A percentile compares a stretch with the other conserved stretches of the same genome.
phyloP scores from a whole-genome alignment of 2,113 vertebrate genomes.

The Petroica traversi region DNA sequence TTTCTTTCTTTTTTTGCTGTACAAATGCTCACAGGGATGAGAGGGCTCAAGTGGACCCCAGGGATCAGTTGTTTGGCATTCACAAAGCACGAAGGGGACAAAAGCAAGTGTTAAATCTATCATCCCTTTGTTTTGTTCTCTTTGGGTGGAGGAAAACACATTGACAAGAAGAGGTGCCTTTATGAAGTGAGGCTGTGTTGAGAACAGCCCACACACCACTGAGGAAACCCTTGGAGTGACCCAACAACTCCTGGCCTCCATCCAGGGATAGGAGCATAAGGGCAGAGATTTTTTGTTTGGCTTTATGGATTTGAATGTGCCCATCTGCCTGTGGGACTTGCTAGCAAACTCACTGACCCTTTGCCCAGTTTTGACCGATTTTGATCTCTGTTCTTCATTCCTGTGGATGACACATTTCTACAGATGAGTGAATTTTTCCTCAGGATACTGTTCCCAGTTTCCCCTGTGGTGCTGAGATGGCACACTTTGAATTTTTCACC shows the following conservation, averaged over 20 bases:
- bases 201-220: background rate
- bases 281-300: fast-evolving
- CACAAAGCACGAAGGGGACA: background rate
- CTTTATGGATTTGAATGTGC: background rate
- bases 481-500: background rate
- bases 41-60: background rate
- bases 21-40: background rate
- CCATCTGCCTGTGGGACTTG: background rate
- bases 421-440: background rate
- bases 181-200: background rate
- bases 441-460: background rate
- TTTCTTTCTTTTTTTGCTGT: background rate
- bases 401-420: background rate
- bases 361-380: background rate
- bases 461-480: background rate
- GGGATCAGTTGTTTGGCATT: background rate
- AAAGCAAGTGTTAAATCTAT: background rate
- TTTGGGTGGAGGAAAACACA: background rate
- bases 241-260: background rate
- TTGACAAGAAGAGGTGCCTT: background rate
- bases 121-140: background rate
- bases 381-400: background rate
- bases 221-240: background rate
- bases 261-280: background rate
- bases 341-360: background rate